These are phyloP conservation scores for Trichopoda pennipes DNA, from an alignment of 2,888 invertebrate genomes.

Conservation along the genomic window DNA sequence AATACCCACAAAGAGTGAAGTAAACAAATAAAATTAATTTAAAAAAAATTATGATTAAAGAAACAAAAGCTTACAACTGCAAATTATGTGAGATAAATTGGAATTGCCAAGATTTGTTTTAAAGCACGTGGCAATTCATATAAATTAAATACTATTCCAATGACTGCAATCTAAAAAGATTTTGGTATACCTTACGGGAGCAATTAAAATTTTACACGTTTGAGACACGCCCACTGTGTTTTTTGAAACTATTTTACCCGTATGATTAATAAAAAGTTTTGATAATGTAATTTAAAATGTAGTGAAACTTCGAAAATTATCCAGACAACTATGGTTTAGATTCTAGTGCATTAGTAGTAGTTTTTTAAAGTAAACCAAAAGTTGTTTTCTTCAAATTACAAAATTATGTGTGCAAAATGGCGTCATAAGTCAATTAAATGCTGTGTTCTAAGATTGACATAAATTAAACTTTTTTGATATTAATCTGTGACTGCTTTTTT, in stretches of 20 bases:
- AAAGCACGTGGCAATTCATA: slow-evolving; percentile 63
- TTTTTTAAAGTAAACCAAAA: too few relatives aligned
- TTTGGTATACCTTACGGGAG: not conserved
- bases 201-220: not conserved
- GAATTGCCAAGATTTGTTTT: slow-evolving; percentile 32
- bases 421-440: slow-evolving; percentile 34
- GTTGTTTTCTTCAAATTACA: not conserved
- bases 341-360: too few relatives aligned
- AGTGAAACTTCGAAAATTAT: too few relatives aligned
- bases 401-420: slow-evolving; percentile 41
- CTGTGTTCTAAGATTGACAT: not conserved
- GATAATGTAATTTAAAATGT: too few relatives aligned
- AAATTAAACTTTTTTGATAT: too few relatives aligned
- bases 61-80: slow-evolving; percentile 22
- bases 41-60: not conserved
- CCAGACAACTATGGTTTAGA: not conserved
- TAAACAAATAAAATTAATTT: slow-evolving; percentile 32
- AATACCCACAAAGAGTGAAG: slow-evolving; percentile 42
- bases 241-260: too few relatives aligned
- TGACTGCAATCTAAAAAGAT: not conserved
- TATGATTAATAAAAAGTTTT: too few relatives aligned
- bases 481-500: not conserved
- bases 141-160: not conserved
- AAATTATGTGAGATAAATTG: slow-evolving; percentile 41
- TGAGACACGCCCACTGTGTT: not conserved